These are phyloP conservation scores for Ammospiza nelsoni DNA, from an alignment of 2,113 vertebrate species.

Conservation along the genomic window DNA sequence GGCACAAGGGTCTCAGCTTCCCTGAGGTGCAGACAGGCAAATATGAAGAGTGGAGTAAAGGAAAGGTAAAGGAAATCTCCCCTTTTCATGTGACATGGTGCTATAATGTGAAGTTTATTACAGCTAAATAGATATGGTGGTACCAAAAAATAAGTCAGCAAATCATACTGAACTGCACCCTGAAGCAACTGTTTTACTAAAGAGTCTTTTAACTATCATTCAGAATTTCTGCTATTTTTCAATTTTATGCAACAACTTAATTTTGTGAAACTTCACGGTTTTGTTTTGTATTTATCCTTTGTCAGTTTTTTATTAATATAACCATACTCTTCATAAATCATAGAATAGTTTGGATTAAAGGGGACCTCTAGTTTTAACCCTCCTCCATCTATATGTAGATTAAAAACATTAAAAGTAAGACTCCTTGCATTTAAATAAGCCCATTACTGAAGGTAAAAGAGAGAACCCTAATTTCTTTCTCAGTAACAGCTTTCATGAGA, in stretches of 20 bases:
- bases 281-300: not conserved
- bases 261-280: not conserved
- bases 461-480: not conserved
- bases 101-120: not conserved
- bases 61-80: not conserved
- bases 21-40: not conserved
- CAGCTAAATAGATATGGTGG: not conserved
- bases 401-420: not conserved
- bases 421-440: not conserved
- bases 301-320: not conserved
- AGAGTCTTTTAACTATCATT: not conserved
- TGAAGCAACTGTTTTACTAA: not conserved
- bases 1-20: not conserved
- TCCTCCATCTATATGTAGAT: not conserved
- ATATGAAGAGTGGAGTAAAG: not conserved
- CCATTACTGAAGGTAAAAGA: constrained; percentile 8
- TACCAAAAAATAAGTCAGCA: not conserved
- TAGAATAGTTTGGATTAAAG: not conserved
- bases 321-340: not conserved
- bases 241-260: not conserved
- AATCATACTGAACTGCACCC: not conserved
- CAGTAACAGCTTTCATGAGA: not conserved
- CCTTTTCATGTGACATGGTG: too few species aligned
- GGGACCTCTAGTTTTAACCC: not conserved
- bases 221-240: not conserved